Base-by-base conservation (phyloP, 2,113 vertebrate genomes). In the Chionomys nivalis region DNA sequence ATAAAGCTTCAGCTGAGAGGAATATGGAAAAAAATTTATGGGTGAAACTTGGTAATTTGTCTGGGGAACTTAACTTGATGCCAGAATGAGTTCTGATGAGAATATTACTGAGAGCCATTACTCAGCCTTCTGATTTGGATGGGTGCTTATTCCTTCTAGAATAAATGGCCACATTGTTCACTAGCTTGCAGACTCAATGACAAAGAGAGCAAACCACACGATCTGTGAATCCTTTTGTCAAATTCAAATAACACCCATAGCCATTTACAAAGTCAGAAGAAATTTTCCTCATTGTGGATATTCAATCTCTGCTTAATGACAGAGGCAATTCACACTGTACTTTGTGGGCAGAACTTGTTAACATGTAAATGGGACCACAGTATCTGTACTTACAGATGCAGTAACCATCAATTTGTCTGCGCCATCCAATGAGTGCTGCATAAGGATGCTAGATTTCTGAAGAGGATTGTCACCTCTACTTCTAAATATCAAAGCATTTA, bases 1-100 rank as follows among this genome's bases (percentile, higher is more conserved):
- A n/a, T 39, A 91, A 93, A 96, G 73, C 92, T 91, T 96, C 95
- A 85, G 95, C 93, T 81, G 63, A 95, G 89, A 93, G 78, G 52
- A 94, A 89, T 90, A 87, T 47, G 33, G 90, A 91, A 81, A 83
- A 93, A 97, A 97, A 96, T 97, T 95, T 97, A 97, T 96, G 94
- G 93, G 70, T 87, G 93, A 94, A 96, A 96, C 76, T 96, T 83
- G 78, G 91, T 96, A 96, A 97, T 97, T 97, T 97, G 94, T 98
- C 96, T 96, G 58, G 92, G 94, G 92, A 97, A 93, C 86, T 94
- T 89, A 95, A 93, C 93, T 94, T 91, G 97, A 96, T 90, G 96
- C 94, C 97, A 96, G 92, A 97, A 95, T 91, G 97, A 90, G 94
- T 95, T 95, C 96, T 97, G 96, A 96, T 96, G 95, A 96, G 95